Conservation (phyloP, 1,140 invertebrate species). For the Oncopodura yosiiana region DNA sequence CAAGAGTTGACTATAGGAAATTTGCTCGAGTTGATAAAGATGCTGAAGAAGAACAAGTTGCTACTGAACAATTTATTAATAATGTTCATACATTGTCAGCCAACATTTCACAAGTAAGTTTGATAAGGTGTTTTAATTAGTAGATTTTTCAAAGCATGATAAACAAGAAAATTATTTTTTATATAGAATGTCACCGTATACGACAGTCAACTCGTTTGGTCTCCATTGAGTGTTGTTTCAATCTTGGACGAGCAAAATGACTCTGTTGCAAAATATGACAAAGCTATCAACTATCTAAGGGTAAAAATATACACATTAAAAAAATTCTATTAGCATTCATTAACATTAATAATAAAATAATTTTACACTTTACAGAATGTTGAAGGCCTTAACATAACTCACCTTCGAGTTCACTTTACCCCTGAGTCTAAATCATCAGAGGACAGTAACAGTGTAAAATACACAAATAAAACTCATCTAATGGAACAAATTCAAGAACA, state of each 20-base stretch:
- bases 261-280: neutral
- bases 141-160: neutral
- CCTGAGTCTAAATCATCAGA: too few species aligned
- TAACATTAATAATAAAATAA: neutral
- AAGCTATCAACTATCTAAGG: neutral
- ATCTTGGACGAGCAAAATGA: slow-evolving; percentile 6
- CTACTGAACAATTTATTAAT: too few species aligned
- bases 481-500: too few species aligned
- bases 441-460: too few species aligned
- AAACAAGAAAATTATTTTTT: neutral
- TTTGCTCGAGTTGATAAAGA: slow-evolving; percentile 16
- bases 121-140: neutral
- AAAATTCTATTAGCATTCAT: neutral
- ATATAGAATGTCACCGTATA: slow-evolving; percentile 19
- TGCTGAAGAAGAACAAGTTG: neutral
- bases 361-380: neutral
- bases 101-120: neutral
- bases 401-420: too few species aligned
- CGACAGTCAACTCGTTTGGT: slow-evolving; percentile 30
- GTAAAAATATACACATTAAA: neutral
- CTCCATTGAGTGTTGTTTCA: slow-evolving; percentile 27
- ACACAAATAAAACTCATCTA: too few species aligned
- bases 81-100: too few species aligned
- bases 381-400: slow-evolving; percentile 3
- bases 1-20: too few species aligned